Evolutionary conservation across 2,113 vertebrate species (phyloP).

Genomic region (Ceuthmochares aereus): DNA sequence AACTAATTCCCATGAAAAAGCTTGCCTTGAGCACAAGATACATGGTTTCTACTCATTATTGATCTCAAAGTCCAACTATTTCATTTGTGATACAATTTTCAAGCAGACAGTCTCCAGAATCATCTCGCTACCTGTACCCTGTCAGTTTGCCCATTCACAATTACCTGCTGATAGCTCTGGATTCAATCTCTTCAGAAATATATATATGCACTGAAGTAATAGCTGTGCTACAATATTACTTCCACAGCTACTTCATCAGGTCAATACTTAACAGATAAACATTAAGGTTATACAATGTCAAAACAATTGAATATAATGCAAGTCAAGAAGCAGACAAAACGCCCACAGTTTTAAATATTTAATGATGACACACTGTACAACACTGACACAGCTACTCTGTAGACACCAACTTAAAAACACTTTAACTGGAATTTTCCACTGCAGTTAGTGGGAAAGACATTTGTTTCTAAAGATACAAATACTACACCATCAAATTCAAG

Average conservation of each 20-base stretch:
- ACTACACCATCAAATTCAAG: neutral
- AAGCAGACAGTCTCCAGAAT: neutral
- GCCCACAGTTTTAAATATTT: constrained; percentile 70
- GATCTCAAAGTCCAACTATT: neutral
- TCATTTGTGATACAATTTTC: neutral
- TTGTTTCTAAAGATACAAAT: neutral
- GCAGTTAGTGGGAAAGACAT: constrained; percentile 19
- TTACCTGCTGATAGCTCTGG: neutral
- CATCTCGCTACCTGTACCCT: neutral
- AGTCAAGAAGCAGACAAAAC: constrained; percentile 49
- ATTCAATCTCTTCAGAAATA: neutral
- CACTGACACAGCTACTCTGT: constrained; percentile 13
- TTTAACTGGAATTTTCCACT: constrained; percentile 60
- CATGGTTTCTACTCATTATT: neutral
- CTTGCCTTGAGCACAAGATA: neutral
- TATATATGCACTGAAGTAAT: neutral
- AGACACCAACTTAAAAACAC: constrained; percentile 48
- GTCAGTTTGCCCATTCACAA: neutral
- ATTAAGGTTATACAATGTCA: constrained; percentile 54
- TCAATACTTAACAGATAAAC: constrained; percentile 58
- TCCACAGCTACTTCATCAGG: constrained; percentile 55
- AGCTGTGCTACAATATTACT: neutral
- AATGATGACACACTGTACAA: constrained; percentile 56
- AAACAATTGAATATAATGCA: constrained; percentile 49
- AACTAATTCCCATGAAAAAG: neutral